A percentile compares a stretch with the other conserved stretches of the same genome.
These are phyloP conservation scores for Sphaerodactylus townsendi DNA, from an alignment of 2,113 vertebrate genomes.

Conservation along the genomic window DNA sequence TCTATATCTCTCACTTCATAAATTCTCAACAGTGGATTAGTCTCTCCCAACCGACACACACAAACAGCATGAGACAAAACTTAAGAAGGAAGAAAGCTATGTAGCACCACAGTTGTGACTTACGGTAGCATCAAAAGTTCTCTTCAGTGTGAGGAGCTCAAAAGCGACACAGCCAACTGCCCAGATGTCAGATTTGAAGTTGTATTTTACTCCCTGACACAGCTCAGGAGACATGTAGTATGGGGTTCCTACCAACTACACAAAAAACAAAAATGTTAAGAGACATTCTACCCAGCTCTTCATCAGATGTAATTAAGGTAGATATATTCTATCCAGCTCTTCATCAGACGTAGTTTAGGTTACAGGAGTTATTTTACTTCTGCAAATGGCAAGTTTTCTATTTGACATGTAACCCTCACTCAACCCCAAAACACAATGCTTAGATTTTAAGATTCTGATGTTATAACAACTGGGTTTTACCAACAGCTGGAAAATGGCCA, in stretches of 20 bases:
- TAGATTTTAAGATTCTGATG: not conserved
- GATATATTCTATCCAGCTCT: constrained; percentile 19
- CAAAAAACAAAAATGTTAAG: constrained; percentile 52
- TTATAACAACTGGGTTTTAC: not conserved
- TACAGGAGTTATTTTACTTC: not conserved
- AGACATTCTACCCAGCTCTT: constrained; percentile 27
- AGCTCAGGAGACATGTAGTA: constrained; percentile 99
- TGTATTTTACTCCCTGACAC: constrained; percentile 96
- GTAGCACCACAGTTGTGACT: constrained; percentile 45
- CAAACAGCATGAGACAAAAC: constrained; percentile 19
- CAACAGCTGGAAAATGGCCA: not conserved
- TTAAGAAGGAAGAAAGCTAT: constrained; percentile 13
- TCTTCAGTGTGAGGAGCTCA: constrained; percentile 92
- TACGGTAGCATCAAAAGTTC: constrained; percentile 98
- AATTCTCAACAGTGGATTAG: constrained; percentile 4
- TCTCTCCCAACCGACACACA: not conserved
- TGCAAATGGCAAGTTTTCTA: constrained; percentile 17
- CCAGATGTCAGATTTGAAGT: constrained; percentile 99
- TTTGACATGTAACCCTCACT: constrained; percentile 22
- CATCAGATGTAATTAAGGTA: constrained; percentile 10
- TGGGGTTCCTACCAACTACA: constrained; percentile 94
- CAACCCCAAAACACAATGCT: not conserved
- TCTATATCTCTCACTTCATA: not conserved
- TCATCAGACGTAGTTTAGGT: constrained; percentile 1
- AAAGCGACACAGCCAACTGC: constrained; percentile 95